Evolutionary conservation across 2,888 invertebrate genomes (phyloP).

Genomic region (Mesochorus sp.): DNA sequence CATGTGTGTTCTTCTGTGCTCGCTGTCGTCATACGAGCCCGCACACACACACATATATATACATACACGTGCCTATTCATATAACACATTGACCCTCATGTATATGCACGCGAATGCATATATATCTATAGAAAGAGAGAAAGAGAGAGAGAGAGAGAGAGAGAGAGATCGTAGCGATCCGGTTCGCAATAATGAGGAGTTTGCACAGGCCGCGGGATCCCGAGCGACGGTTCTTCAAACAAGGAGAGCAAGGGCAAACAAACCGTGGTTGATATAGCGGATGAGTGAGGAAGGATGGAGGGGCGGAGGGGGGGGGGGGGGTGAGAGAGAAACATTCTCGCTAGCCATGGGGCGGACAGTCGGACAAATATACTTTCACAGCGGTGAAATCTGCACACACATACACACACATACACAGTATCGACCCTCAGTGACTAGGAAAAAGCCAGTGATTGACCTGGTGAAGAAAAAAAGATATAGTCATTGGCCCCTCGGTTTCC

Average conservation of each 20-base stretch:
- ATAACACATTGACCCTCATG: no score
- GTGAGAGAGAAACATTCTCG: neutral
- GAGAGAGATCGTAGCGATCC: no score
- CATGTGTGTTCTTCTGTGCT: neutral
- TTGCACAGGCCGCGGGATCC: slow-evolving; percentile 79
- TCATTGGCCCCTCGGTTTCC: no score
- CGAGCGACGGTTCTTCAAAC: slow-evolving; percentile 79
- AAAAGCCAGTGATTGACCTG: neutral
- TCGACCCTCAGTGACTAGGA: no score
- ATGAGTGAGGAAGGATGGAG: neutral
- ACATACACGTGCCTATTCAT: neutral
- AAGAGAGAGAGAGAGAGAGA: no score
- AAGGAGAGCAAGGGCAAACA: slow-evolving; percentile 79
- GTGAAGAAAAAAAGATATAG: no score
- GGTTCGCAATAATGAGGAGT: slow-evolving; percentile 80
- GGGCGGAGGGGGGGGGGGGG: neutral
- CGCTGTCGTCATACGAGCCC: neutral
- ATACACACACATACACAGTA: neutral
- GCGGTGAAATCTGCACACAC: slow-evolving; percentile 4
- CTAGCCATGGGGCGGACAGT: slow-evolving; percentile 68
- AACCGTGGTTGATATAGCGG: slow-evolving; percentile 55
- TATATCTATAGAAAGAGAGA: neutral
- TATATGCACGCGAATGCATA: neutral
- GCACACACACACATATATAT: neutral
- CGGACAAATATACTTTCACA: slow-evolving; percentile 73